phyloP scores from a whole-genome alignment of 2,888 invertebrate species.

The Nysson spinosus region DNA sequence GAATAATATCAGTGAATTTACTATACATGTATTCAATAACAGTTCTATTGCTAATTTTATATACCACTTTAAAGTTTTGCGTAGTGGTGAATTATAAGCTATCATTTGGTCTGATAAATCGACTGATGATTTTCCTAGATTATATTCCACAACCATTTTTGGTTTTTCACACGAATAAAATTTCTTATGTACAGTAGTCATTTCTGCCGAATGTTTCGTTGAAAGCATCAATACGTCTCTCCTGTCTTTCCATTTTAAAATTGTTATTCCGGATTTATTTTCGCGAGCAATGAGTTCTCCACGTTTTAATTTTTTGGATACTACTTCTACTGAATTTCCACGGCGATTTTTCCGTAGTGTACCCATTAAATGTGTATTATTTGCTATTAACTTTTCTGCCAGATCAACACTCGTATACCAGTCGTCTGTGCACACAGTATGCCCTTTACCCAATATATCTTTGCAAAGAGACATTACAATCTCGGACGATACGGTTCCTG shows the following conservation, averaged over 20 bases:
- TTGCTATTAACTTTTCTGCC: background rate
- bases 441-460: background rate
- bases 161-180: background rate
- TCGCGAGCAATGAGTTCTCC: constrained; percentile 45
- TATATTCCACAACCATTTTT: constrained; percentile 3
- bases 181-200: background rate
- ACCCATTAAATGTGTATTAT: constrained; percentile 43
- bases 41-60: background rate
- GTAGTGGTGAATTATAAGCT: background rate
- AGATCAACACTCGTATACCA: background rate
- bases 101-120: constrained; percentile 5
- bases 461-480: too few species aligned
- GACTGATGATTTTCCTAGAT: background rate
- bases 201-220: constrained; percentile 6
- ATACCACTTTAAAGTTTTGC: background rate
- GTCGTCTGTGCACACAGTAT: background rate
- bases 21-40: constrained; percentile 3
- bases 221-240: constrained; percentile 8
- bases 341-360: constrained; percentile 39
- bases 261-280: constrained; percentile 10
- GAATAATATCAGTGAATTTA: constrained; percentile 1
- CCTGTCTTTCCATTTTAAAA: constrained; percentile 10
- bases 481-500: background rate
- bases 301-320: constrained; percentile 31
- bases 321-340: constrained; percentile 20